Conservation (phyloP, 2,797 vertebrate genomes). For the Hydrophis major region DNA sequence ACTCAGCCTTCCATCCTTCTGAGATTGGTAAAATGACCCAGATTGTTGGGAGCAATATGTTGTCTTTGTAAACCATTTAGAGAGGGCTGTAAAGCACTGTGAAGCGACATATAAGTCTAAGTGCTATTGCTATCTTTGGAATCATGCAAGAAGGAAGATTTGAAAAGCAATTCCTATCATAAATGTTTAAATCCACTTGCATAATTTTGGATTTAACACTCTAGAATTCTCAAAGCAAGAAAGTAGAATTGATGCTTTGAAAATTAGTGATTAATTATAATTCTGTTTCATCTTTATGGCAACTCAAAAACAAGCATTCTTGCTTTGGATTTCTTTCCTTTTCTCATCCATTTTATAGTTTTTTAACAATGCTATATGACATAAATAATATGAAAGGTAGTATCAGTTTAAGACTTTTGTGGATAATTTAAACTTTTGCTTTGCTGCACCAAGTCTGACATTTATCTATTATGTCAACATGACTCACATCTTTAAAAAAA, state of each 20-base stretch:
- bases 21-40: neutral
- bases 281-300: neutral
- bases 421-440: neutral
- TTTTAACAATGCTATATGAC: neutral
- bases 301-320: neutral
- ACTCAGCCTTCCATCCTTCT: neutral
- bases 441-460: neutral
- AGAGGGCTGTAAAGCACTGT: neutral
- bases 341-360: neutral
- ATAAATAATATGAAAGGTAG: neutral
- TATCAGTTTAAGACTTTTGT: neutral
- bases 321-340: neutral
- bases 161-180: neutral
- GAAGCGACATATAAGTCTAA: neutral
- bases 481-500: conserved; percentile 31
- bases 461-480: neutral
- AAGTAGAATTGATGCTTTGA: neutral
- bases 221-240: neutral
- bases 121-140: neutral
- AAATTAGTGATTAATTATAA: neutral
- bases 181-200: neutral
- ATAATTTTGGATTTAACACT: neutral
- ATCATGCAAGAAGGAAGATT: neutral
- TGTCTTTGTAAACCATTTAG: neutral
- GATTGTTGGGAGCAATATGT: neutral